Evolutionary conservation across 2,888 invertebrate species (phyloP), one percentile per base, ranked within the genome.

Genomic region (Cantharis flavilabris): DNA sequence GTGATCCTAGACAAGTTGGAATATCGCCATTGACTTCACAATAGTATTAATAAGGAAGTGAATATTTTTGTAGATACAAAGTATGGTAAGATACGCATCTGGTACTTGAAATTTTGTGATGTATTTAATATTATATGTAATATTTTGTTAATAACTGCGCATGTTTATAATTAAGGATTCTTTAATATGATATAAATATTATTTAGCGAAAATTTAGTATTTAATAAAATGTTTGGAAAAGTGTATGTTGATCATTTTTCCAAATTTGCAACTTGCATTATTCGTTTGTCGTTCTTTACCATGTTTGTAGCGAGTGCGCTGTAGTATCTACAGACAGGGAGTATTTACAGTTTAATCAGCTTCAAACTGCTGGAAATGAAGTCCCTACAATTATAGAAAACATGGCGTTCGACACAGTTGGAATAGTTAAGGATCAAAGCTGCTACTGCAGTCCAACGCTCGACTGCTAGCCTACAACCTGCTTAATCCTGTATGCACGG

Each of bases 11-110:
- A 78, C 90, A 91, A 84, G 92, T 92, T 76, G 92, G 92, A 70
- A 92, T 93, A 88, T 92, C 93, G 26, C 92, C 93, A 0, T 86
- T 92, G 26, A 90, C 91, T 49, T 90, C 92, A 71, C 92, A 91
- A 86, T 87, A 86, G n/a, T 28, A 49, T 49, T 49, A 2, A 7
- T 9, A n/a, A 49, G n/a, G 5, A 7, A 49, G 13, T 11, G 20
- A n/a, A 71, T 23, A 23, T 20, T 18, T 14, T 62, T 71, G 49
- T 71, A 16, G 30, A 30, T 70, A 70, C 18, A 33, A 16, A 20
- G 16, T 30, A 70, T 33, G 33, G 14, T 70, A 30, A 33, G 28
- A 70, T 13, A 14, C 13, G 30, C 18, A 33, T 70, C 0, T 16
- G 33, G 70, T 70, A 70, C 18, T 70, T 26, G 16, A 70, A 70